A percentile compares a stretch with the other conserved stretches of the same genome.
These are phyloP conservation scores for Manis crassicaudata DNA, from an alignment of 2,797 vertebrate species.

Conservation along the genomic window DNA sequence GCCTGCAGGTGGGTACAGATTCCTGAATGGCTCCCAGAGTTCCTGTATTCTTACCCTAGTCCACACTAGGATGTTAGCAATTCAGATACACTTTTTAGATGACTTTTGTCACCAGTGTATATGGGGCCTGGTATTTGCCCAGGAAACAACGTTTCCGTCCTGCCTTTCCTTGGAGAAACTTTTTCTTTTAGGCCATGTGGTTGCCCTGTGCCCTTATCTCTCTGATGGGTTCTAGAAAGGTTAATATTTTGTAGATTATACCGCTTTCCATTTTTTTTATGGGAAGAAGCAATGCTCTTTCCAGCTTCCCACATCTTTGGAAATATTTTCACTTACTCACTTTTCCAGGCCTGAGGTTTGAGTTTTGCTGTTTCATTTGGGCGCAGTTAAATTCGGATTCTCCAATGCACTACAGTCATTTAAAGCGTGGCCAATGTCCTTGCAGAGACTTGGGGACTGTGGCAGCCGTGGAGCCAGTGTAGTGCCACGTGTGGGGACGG, in stretches of 20 bases:
- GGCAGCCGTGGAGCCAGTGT: constrained; percentile 96
- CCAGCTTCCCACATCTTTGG: not conserved
- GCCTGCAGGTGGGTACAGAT: not conserved
- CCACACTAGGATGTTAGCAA: not conserved
- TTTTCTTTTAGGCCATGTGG: not conserved
- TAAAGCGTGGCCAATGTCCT: constrained; percentile 78
- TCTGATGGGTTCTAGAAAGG: not conserved
- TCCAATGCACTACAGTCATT: not conserved
- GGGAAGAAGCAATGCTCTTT: not conserved
- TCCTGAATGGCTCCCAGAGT: not conserved
- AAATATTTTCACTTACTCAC: not conserved
- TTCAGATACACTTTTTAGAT: not conserved
- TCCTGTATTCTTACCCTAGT: not conserved
- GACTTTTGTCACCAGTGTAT: not conserved
- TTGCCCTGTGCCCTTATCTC: not conserved
- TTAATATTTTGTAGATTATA: not conserved
- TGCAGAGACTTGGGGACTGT: constrained; percentile 93
- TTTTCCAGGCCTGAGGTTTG: constrained; percentile 7
- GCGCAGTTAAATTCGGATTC: not conserved
- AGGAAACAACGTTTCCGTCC: not conserved
- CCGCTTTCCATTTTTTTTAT: not conserved
- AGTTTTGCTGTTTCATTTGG: constrained; percentile 2
- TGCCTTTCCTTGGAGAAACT: not conserved
- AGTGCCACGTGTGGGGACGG: constrained; percentile 96
- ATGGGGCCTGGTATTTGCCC: not conserved